Conservation (phyloP, 2,113 vertebrate species). For the Camelus dromedarius region DNA sequence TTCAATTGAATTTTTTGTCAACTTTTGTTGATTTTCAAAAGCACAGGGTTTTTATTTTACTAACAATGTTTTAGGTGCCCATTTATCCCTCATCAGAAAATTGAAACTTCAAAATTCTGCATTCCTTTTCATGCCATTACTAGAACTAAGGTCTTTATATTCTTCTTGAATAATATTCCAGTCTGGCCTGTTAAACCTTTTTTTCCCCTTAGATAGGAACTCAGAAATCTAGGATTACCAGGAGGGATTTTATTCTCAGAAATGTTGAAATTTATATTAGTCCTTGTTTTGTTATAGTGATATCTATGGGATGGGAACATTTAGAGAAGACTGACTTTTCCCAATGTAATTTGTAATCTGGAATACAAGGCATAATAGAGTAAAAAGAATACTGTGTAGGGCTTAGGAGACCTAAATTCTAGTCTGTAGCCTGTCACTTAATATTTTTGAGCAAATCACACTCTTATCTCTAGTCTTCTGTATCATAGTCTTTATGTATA, state of each 20-base stretch:
- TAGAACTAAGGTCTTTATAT: constrained; percentile 26
- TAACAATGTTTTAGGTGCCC: background rate
- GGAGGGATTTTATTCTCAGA: constrained; percentile 16
- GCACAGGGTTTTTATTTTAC: constrained; percentile 43
- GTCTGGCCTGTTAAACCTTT: background rate
- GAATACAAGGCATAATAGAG: background rate
- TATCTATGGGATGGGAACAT: background rate
- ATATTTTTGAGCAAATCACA: background rate
- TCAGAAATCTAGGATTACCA: constrained; percentile 8
- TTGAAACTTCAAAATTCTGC: constrained; percentile 28
- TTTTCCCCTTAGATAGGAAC: constrained; percentile 30
- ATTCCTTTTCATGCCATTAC: constrained; percentile 28
- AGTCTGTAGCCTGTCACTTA: background rate
- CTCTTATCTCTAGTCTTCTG: background rate
- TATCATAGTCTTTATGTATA: background rate
- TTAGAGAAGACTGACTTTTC: constrained; percentile 37
- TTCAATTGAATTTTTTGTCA: constrained; percentile 44
- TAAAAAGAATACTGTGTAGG: background rate
- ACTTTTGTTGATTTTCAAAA: constrained; percentile 54
- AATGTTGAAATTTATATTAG: background rate
- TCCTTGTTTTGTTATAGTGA: background rate
- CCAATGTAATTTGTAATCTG: background rate
- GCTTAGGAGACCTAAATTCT: background rate
- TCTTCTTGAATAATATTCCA: constrained; percentile 24
- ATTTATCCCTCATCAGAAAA: constrained; percentile 32